Evolutionary conservation across 2,888 invertebrate species (phyloP).

Genomic region (Laothoe populi): DNA sequence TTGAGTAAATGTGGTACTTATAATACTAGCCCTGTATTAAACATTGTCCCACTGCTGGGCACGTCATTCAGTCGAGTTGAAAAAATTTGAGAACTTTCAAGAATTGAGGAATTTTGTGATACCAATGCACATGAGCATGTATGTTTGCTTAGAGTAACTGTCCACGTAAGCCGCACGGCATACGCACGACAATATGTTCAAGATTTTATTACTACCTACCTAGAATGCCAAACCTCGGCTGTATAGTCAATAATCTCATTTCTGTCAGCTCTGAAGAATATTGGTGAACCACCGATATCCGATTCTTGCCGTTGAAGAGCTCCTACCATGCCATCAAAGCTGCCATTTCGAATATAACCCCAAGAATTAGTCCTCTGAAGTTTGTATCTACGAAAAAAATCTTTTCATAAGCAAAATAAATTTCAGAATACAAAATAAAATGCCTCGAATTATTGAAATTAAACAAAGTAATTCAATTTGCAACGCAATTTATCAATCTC

Average conservation of each 20-base stretch:
- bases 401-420: not conserved
- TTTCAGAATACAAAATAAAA: not conserved
- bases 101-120: too few species aligned
- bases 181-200: too few species aligned
- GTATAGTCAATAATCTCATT: constrained; percentile 84
- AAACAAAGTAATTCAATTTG: not conserved
- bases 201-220: constrained; percentile 59
- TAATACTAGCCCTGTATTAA: too few species aligned
- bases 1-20: too few species aligned
- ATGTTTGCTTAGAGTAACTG: too few species aligned
- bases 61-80: too few species aligned
- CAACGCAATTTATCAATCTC: not conserved
- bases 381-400: constrained; percentile 59
- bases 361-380: constrained; percentile 83
- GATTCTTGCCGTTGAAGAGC: constrained; percentile 82
- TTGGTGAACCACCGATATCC: constrained; percentile 88
- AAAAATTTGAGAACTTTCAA: too few species aligned
- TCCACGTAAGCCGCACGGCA: too few species aligned
- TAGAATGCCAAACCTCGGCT: constrained; percentile 86
- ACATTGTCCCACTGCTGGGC: too few species aligned
- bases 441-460: not conserved
- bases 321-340: constrained; percentile 88
- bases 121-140: too few species aligned
- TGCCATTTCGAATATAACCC: constrained; percentile 86
- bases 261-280: constrained; percentile 87